Percentiles rank a stretch among this genome's conserved stretches.
Conservation (phyloP, 2,888 invertebrate species). For the Parnassius smintheus region DNA sequence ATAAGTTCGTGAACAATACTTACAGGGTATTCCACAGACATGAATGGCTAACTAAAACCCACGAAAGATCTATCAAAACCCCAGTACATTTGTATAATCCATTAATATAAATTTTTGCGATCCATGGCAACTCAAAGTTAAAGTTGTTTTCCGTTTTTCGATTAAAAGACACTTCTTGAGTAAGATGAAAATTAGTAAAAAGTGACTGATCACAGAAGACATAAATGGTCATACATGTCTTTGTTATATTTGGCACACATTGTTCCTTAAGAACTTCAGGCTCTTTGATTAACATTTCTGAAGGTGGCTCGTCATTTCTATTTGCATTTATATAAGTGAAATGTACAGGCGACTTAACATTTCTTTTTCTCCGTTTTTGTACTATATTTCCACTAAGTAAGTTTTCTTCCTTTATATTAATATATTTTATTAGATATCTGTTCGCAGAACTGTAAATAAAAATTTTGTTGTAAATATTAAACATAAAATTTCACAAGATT, state of each 20-base stretch:
- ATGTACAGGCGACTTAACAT: slow-evolving; percentile 48
- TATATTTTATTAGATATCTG: slow-evolving; percentile 59
- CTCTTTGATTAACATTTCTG: slow-evolving; percentile 54
- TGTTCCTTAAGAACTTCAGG: slow-evolving; percentile 66
- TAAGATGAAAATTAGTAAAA: slow-evolving; percentile 54
- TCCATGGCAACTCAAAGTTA: slow-evolving; percentile 84
- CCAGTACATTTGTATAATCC: slow-evolving; percentile 87
- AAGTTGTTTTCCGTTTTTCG: slow-evolving; percentile 38
- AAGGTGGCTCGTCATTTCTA: slow-evolving; percentile 40
- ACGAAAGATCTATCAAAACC: slow-evolving; percentile 83
- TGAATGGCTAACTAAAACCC: slow-evolving; percentile 83
- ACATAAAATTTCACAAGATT: too few relatives aligned
- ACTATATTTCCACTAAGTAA: slow-evolving; percentile 35
- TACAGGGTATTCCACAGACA: slow-evolving; percentile 74
- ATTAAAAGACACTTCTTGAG: slow-evolving; percentile 44
- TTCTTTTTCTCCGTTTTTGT: slow-evolving; percentile 47
- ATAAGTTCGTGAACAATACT: slow-evolving; percentile 35
- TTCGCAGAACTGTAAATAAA: slow-evolving; percentile 59
- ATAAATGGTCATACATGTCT: slow-evolving; percentile 78
- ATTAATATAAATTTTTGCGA: slow-evolving; percentile 86
- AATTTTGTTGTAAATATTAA: neutral
- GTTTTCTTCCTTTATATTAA: slow-evolving; percentile 58
- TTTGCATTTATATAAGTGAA: slow-evolving; percentile 51
- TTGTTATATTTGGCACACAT: slow-evolving; percentile 70
- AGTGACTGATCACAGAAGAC: slow-evolving; percentile 76